Percentiles rank a stretch among this genome's conserved stretches.
Conservation (phyloP, 2,797 vertebrate species). For the Phyllotis vaccarum region DNA sequence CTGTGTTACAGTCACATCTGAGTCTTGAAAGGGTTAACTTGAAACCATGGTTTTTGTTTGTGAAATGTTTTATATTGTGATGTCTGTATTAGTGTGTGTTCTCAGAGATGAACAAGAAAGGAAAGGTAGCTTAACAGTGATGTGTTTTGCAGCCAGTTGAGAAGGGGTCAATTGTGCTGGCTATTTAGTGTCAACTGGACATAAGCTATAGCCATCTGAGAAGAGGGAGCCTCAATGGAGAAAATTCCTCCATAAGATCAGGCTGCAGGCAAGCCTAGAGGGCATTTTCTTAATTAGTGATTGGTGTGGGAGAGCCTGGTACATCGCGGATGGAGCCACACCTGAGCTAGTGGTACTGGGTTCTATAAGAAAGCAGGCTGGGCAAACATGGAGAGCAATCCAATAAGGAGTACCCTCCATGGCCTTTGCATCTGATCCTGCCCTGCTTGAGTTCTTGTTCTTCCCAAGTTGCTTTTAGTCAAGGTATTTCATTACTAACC, state of each 20-base stretch:
- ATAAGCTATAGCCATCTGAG: not conserved
- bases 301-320: not conserved
- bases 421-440: not conserved
- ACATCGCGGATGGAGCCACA: not conserved
- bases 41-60: not conserved
- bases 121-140: not conserved
- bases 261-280: not conserved
- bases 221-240: not conserved
- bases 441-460: not conserved
- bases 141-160: not conserved
- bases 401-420: not conserved
- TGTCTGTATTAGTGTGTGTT: not conserved
- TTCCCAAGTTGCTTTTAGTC: not conserved
- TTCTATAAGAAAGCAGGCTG: not conserved
- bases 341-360: not conserved
- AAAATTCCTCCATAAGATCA: not conserved
- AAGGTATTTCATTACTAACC: not conserved
- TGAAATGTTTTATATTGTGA: not conserved
- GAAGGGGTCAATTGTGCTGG: not conserved
- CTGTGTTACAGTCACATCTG: not conserved
- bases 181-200: not conserved
- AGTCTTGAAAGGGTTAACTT: not conserved
- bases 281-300: not conserved
- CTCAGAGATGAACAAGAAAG: not conserved
- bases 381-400: not conserved